Percentiles rank a stretch among this genome's conserved stretches.
Conservation (phyloP, 2,888 invertebrate genomes). For the Leptogaster cylindrica region DNA sequence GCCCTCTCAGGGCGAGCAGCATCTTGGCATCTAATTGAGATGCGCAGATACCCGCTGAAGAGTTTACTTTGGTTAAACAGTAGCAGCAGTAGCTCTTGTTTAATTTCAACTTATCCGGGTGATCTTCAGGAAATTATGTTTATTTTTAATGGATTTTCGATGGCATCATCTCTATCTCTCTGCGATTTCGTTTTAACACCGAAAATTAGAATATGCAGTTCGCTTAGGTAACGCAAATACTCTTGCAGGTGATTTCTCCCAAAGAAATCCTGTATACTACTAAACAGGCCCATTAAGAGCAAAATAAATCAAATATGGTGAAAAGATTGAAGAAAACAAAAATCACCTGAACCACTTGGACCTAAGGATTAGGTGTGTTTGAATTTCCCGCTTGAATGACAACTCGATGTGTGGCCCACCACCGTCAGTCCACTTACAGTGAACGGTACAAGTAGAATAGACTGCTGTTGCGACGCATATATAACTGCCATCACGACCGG, state of each 20-base stretch:
- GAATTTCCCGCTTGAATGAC: conserved; percentile 57
- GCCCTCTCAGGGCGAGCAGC: conserved; percentile 27
- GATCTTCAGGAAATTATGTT: conserved; percentile 28
- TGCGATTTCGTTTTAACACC: conserved; percentile 33
- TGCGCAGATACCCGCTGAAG: conserved; percentile 40
- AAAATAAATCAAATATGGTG: neutral
- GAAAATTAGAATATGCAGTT: conserved; percentile 10
- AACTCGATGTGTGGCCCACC: conserved; percentile 49
- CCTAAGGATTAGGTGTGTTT: conserved; percentile 61
- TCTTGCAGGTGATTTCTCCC: conserved; percentile 5
- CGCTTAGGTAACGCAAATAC: neutral
- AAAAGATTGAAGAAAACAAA: conserved; percentile 23
- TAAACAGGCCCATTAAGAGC: too few relatives aligned
- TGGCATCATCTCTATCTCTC: neutral
- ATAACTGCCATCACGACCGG: conserved; percentile 20
- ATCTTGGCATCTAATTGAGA: conserved; percentile 39
- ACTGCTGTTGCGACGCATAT: conserved; percentile 7
- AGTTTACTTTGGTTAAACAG: conserved; percentile 46
- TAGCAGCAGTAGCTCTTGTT: conserved; percentile 41
- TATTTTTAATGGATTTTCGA: conserved; percentile 19
- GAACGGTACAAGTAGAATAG: conserved; percentile 25
- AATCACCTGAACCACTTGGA: conserved; percentile 57
- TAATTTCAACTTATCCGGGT: conserved; percentile 29
- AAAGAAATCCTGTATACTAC: too few relatives aligned
- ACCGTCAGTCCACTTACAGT: conserved; percentile 28